Conservation (phyloP, 2,797 vertebrate species). For the Macropus fuliginosus region DNA sequence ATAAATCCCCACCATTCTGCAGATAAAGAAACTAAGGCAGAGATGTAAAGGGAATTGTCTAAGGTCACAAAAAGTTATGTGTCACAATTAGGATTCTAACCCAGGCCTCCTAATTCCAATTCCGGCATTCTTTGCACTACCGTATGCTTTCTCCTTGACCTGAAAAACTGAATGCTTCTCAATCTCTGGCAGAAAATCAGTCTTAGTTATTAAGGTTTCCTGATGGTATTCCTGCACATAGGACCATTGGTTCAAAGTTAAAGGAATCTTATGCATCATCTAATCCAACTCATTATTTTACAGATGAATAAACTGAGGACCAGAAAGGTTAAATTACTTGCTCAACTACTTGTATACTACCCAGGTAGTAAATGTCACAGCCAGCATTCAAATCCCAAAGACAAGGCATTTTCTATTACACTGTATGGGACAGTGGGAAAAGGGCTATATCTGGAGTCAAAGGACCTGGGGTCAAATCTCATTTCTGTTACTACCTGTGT, state of each 20-base stretch:
- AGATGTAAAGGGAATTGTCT: neutral
- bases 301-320: neutral
- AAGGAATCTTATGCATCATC: neutral
- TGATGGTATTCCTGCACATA: neutral
- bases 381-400: neutral
- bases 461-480: neutral
- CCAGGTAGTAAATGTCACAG: neutral
- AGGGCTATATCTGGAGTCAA: neutral
- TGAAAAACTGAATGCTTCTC: neutral
- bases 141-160: neutral
- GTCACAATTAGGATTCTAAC: neutral
- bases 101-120: neutral
- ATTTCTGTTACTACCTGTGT: neutral
- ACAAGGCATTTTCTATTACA: neutral
- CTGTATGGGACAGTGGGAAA: neutral
- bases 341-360: neutral
- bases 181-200: neutral
- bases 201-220: neutral
- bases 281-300: neutral
- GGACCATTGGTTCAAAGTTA: neutral
- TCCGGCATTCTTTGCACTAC: neutral
- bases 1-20: neutral
- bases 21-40: neutral
- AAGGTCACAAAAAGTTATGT: neutral
- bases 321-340: neutral